A percentile compares a stretch with the other conserved stretches of the same genome.
Evolutionary conservation across 2,113 vertebrate species (phyloP).

Genomic region (Misgurnus mizolepis): DNA sequence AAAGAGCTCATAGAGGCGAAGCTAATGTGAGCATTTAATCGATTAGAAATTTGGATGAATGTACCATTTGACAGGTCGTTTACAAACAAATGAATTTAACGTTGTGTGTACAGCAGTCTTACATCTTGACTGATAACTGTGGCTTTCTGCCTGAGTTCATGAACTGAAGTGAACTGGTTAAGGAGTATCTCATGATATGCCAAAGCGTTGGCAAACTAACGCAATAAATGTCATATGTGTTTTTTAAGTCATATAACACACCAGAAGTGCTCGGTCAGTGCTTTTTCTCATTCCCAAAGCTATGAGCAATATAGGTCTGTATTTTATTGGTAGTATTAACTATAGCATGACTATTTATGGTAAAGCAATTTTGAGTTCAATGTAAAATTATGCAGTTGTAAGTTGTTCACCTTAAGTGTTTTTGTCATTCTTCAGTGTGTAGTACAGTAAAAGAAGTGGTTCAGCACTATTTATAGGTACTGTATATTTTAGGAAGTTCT

Average conservation of each 20-base stretch:
- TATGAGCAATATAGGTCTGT: background rate
- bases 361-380: background rate
- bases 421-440: background rate
- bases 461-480: constrained; percentile 16
- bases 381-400: background rate
- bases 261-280: constrained; percentile 7
- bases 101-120: constrained; percentile 21
- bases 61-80: constrained; percentile 4
- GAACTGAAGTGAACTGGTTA: constrained; percentile 8
- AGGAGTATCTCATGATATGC: constrained; percentile 14
- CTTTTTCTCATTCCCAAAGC: background rate
- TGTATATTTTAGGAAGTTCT: constrained; percentile 9
- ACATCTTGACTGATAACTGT: constrained; percentile 1
- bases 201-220: constrained; percentile 5
- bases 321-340: background rate
- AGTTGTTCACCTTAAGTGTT: background rate
- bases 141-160: background rate
- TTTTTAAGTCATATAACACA: constrained; percentile 1
- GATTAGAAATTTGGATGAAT: background rate
- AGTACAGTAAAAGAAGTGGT: background rate
- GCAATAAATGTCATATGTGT: constrained; percentile 28
- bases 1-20: background rate
- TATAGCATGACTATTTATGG: constrained; percentile 21
- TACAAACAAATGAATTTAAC: constrained; percentile 23
- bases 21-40: background rate